phyloP scores from a whole-genome alignment of 2,113 vertebrate genomes.

The Geothlypis trichas region DNA sequence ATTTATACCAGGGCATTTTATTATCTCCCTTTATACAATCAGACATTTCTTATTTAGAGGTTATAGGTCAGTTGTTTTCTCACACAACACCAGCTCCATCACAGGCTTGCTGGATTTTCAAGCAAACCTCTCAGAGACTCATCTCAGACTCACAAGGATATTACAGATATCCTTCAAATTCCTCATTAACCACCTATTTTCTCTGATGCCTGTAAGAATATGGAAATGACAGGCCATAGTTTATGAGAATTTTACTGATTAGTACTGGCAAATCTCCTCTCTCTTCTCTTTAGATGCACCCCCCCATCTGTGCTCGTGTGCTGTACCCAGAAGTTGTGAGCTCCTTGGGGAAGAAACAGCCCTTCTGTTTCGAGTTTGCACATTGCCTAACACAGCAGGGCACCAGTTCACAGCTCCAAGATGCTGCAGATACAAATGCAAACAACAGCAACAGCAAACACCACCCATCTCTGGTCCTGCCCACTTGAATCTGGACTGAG shows the following conservation, averaged over 20 bases:
- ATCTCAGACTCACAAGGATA: not conserved
- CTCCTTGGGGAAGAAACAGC: not conserved
- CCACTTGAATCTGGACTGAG: not conserved
- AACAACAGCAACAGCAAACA: not conserved
- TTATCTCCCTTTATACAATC: not conserved
- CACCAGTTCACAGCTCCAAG: not conserved
- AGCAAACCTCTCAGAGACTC: not conserved
- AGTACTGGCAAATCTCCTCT: not conserved
- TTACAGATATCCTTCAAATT: not conserved
- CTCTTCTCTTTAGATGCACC: not conserved
- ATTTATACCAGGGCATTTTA: not conserved
- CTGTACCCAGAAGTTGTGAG: not conserved
- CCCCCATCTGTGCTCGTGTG: not conserved
- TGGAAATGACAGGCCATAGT: not conserved
- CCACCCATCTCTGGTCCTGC: not conserved
- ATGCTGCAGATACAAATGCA: not conserved
- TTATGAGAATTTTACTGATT: constrained; percentile 11
- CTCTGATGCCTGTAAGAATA: not conserved
- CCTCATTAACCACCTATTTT: not conserved
- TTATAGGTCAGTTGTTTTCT: not conserved
- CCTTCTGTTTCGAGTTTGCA: not conserved
- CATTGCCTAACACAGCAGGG: not conserved
- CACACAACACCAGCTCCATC: not conserved
- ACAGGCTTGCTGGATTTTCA: not conserved
- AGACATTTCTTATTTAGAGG: not conserved